Evolutionary conservation across 2,888 invertebrate species (phyloP).

Genomic region (Schizotus pectinicornis): DNA sequence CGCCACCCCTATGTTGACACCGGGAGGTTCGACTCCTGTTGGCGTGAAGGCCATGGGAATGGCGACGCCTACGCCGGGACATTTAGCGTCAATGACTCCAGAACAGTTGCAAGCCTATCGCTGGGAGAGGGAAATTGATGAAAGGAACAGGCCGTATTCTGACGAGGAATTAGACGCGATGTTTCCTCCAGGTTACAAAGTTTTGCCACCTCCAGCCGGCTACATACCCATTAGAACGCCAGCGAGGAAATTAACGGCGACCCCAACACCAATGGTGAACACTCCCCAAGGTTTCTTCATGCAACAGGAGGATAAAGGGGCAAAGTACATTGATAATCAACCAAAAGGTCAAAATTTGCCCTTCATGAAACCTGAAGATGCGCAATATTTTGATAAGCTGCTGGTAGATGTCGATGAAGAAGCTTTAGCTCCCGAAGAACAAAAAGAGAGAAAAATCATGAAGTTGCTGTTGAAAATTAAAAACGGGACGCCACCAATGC

Average conservation of each 20-base stretch:
- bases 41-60: slow-evolving; percentile 97
- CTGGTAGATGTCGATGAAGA: slow-evolving; percentile 98
- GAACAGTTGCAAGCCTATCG: slow-evolving; percentile 98
- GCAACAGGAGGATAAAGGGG: slow-evolving; percentile 85
- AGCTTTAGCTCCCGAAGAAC: slow-evolving; percentile 91
- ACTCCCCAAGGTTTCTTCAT: slow-evolving; percentile 95
- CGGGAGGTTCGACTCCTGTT: slow-evolving; percentile 84
- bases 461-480: slow-evolving; percentile 97
- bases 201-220: slow-evolving; percentile 59
- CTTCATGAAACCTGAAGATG: slow-evolving; percentile 99
- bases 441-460: slow-evolving; percentile 99
- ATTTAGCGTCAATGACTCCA: slow-evolving; percentile 97
- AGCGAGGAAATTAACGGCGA: slow-evolving; percentile 95
- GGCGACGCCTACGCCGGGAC: slow-evolving; percentile 97
- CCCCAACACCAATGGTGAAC: slow-evolving; percentile 91
- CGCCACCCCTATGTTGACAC: slow-evolving; percentile 72
- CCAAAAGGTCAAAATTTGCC: slow-evolving; percentile 89
- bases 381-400: slow-evolving; percentile 99
- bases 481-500: slow-evolving; percentile 99
- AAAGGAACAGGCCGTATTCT: slow-evolving; percentile 92
- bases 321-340: slow-evolving; percentile 94
- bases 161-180: slow-evolving; percentile 98
- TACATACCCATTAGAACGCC: slow-evolving; percentile 98
- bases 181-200: slow-evolving; percentile 97
- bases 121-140: slow-evolving; percentile 99